Evolutionary conservation across 2,888 invertebrate genomes (phyloP).

Genomic region (Eupithecia subumbrata): DNA sequence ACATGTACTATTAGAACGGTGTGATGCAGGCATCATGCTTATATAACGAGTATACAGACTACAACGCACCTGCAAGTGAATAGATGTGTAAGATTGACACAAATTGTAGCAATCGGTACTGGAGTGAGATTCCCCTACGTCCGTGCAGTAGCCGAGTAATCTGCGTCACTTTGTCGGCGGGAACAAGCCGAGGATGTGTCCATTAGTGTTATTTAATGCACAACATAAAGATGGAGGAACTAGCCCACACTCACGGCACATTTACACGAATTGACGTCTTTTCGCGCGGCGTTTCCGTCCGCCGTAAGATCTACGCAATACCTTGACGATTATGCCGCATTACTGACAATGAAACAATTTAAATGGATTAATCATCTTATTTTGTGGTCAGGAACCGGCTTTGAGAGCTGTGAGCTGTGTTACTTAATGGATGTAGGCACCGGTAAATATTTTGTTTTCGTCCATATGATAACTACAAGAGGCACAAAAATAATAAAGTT

Average conservation of each 20-base stretch:
- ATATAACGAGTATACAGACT: background rate
- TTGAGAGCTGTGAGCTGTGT: background rate
- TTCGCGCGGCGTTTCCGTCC: conserved; percentile 51
- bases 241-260: conserved; percentile 51
- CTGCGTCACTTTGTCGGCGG: conserved; percentile 60
- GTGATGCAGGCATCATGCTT: background rate
- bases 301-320: conserved; percentile 32
- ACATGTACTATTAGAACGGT: background rate
- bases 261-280: conserved; percentile 47
- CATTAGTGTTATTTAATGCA: conserved; percentile 71
- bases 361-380: conserved; percentile 27
- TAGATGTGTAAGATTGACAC: conserved; percentile 1
- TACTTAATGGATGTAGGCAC: too few species aligned
- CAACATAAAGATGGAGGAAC: conserved; percentile 68
- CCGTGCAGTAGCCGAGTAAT: background rate
- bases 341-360: conserved; percentile 26
- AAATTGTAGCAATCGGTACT: background rate
- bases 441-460: too few species aligned
- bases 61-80: background rate
- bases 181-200: conserved; percentile 66
- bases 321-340: conserved; percentile 36
- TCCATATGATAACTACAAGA: too few species aligned
- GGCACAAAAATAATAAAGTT: too few species aligned
- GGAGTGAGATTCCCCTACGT: background rate
- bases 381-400: conserved; percentile 11